Conservation (phyloP, 2,797 vertebrate genomes). For the Eidolon dupreanum region DNA sequence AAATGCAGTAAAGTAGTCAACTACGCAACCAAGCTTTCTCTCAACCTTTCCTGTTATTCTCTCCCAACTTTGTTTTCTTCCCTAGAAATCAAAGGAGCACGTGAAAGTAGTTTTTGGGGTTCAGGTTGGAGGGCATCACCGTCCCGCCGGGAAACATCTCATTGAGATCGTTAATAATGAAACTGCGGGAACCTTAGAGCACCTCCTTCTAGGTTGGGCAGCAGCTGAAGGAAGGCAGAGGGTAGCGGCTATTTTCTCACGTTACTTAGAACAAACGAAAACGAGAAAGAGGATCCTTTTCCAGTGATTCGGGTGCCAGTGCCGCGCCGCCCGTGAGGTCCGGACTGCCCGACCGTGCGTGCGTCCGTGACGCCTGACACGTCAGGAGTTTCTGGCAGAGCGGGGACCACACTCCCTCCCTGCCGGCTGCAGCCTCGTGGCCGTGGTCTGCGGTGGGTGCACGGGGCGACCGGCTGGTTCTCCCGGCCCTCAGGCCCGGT, state of each 20-base stretch:
- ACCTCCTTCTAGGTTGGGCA: neutral
- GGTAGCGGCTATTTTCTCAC: neutral
- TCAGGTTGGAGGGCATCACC: constrained; percentile 43
- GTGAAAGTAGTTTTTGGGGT: constrained; percentile 25
- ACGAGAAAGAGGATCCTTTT: neutral
- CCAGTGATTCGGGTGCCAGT: neutral
- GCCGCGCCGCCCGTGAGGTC: neutral
- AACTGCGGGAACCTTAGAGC: neutral
- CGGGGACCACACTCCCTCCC: neutral
- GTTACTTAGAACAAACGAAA: neutral
- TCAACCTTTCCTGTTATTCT: constrained; percentile 75
- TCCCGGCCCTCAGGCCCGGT: neutral
- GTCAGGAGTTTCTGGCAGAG: neutral
- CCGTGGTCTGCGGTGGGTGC: no score
- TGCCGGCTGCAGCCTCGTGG: neutral
- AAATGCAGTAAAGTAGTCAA: constrained; percentile 84
- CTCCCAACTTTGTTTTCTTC: constrained; percentile 78
- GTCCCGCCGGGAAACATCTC: constrained; percentile 20
- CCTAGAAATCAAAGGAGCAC: constrained; percentile 76
- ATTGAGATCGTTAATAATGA: neutral
- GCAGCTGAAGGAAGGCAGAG: neutral
- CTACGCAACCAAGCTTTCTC: constrained; percentile 82
- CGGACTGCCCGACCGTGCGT: neutral
- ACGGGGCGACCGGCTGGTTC: neutral
- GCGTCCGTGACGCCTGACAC: neutral